Conservation (phyloP, 2,888 invertebrate species). For the Pyrrhia umbra region DNA sequence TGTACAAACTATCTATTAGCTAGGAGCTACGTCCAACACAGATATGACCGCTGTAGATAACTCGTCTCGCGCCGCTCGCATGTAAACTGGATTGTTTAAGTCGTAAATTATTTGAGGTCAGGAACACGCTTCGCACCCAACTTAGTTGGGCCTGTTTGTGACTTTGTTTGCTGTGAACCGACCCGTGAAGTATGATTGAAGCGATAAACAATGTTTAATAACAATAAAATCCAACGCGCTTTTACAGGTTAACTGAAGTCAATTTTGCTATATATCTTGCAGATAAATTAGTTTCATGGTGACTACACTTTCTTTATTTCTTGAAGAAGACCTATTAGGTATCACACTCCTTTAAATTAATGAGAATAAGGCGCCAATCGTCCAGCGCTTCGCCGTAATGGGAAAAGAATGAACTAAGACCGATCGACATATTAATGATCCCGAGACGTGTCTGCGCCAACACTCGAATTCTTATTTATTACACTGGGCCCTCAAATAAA, state of each 20-base stretch:
- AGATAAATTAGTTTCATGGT: slow-evolving; percentile 30
- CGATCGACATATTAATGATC: slow-evolving; percentile 84
- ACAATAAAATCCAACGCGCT: slow-evolving; percentile 51
- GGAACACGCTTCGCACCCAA: slow-evolving; percentile 76
- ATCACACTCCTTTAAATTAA: slow-evolving; percentile 56
- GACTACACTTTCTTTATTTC: slow-evolving; percentile 14
- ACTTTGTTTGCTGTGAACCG: slow-evolving; percentile 76
- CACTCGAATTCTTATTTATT: slow-evolving; percentile 88
- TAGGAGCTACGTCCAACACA: slow-evolving; percentile 80
- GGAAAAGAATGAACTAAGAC: slow-evolving; percentile 82
- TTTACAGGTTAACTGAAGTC: slow-evolving; percentile 31
- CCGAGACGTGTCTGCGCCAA: slow-evolving; percentile 81
- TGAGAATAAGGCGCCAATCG: slow-evolving; percentile 54
- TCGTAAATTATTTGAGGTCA: slow-evolving; percentile 85
- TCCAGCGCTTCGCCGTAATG: slow-evolving; percentile 69
- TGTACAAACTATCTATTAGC: slow-evolving; percentile 66
- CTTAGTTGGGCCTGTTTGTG: slow-evolving; percentile 79
- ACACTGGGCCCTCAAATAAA: slow-evolving; percentile 86
- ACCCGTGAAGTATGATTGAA: slow-evolving; percentile 75
- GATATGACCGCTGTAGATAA: slow-evolving; percentile 82
- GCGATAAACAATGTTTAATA: slow-evolving; percentile 68
- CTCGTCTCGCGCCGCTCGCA: slow-evolving; percentile 74
- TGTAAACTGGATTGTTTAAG: slow-evolving; percentile 81
- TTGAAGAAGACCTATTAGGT: slow-evolving; percentile 28
- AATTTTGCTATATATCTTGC: slow-evolving; percentile 25